These are phyloP conservation scores for Tiliacea aurago DNA, from an alignment of 2,888 invertebrate genomes.

Conservation along the genomic window DNA sequence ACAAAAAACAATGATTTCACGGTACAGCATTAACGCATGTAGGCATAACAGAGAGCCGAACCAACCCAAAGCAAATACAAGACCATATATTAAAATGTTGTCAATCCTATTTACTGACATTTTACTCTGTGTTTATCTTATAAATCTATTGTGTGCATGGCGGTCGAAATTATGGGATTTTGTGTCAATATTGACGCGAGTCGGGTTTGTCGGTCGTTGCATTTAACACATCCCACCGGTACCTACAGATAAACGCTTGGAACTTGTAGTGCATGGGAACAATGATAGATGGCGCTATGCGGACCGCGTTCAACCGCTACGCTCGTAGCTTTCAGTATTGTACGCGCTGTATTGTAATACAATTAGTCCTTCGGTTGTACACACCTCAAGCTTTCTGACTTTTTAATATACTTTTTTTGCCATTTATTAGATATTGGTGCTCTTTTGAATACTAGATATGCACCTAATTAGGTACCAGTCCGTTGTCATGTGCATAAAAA, in stretches of 20 bases:
- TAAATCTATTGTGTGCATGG: slow-evolving; percentile 90
- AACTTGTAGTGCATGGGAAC: slow-evolving; percentile 58
- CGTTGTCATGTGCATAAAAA: neutral
- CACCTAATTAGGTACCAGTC: neutral
- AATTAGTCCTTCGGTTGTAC: slow-evolving; percentile 15
- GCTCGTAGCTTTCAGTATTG: slow-evolving; percentile 25
- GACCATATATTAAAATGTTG: slow-evolving; percentile 90
- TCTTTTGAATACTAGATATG: neutral
- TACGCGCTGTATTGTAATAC: slow-evolving; percentile 8
- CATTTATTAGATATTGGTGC: neutral
- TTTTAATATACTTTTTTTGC: neutral
- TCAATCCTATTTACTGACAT: slow-evolving; percentile 90
- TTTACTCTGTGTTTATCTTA: slow-evolving; percentile 90
- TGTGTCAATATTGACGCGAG: slow-evolving; percentile 87
- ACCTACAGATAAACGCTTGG: slow-evolving; percentile 66
- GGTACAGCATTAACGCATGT: slow-evolving; percentile 90
- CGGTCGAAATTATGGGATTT: slow-evolving; percentile 90
- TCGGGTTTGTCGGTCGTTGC: slow-evolving; percentile 86
- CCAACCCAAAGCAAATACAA: slow-evolving; percentile 87
- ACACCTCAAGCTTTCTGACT: neutral
- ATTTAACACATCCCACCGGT: slow-evolving; percentile 89
- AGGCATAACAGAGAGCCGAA: slow-evolving; percentile 88
- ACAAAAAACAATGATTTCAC: slow-evolving; percentile 90
- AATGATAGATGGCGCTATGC: slow-evolving; percentile 80
- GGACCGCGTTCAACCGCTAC: slow-evolving; percentile 36